These are phyloP conservation scores for Camponotus pennsylvanicus DNA, from an alignment of 1,140 invertebrate genomes.

Conservation along the genomic window DNA sequence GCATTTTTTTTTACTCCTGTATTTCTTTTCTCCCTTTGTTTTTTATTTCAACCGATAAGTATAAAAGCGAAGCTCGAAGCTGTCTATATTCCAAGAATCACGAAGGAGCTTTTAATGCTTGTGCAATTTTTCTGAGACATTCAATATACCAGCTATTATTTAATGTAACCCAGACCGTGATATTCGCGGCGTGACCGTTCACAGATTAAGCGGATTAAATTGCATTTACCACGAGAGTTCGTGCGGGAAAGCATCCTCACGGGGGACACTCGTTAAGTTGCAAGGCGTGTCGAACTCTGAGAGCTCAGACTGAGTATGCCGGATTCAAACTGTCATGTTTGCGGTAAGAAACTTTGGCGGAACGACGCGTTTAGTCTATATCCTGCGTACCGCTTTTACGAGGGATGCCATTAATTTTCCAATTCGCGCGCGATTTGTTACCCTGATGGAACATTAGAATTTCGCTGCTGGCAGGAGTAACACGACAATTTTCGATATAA, in stretches of 20 bases:
- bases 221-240: constrained; percentile 54
- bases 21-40: neutral
- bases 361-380: constrained; percentile 40
- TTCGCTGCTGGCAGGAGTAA: neutral
- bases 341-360: constrained; percentile 42
- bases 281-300: constrained; percentile 57
- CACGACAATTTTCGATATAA: constrained; percentile 62
- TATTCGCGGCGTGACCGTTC: constrained; percentile 7
- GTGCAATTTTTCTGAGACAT: neutral
- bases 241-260: constrained; percentile 20
- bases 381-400: constrained; percentile 50
- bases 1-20: neutral
- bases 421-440: constrained; percentile 10
- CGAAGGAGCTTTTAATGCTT: neutral
- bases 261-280: constrained; percentile 59
- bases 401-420: constrained; percentile 43
- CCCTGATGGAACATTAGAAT: constrained; percentile 13
- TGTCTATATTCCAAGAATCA: neutral
- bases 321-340: constrained; percentile 33
- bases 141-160: neutral
- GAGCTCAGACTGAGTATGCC: constrained; percentile 65
- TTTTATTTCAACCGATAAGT: neutral
- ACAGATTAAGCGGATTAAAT: constrained; percentile 66
- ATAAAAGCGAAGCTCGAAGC: neutral
- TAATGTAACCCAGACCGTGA: neutral